Conservation (phyloP, 2,888 invertebrate genomes). For the Crematogaster levior region DNA sequence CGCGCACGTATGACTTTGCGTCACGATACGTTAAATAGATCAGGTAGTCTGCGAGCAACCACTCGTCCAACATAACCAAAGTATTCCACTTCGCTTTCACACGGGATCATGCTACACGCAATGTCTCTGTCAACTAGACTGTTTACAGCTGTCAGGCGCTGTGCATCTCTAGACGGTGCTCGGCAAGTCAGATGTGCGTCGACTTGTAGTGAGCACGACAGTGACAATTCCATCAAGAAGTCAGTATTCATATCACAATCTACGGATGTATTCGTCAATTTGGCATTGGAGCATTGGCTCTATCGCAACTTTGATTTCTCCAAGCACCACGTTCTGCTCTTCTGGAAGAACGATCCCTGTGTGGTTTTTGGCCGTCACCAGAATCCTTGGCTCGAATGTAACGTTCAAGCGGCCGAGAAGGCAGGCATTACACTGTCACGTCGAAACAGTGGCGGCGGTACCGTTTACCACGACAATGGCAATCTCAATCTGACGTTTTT, state of each 20-base stretch:
- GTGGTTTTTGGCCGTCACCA: conserved; percentile 98
- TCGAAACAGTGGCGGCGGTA: conserved; percentile 97
- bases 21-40: not conserved
- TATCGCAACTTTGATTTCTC: conserved; percentile 95
- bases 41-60: conserved; percentile 1
- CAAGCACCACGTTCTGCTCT: conserved; percentile 93
- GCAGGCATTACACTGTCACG: conserved; percentile 92
- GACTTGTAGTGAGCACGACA: conserved; percentile 27
- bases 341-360: conserved; percentile 97
- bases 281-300: conserved; percentile 98
- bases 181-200: conserved; percentile 44
- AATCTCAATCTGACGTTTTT: conserved; percentile 98
- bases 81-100: not conserved
- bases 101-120: not conserved
- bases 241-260: conserved; percentile 97
- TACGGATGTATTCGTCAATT: conserved; percentile 95
- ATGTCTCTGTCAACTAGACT: conserved; percentile 62
- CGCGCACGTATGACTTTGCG: not conserved
- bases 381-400: conserved; percentile 98
- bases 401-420: conserved; percentile 89
- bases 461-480: conserved; percentile 98
- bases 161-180: conserved; percentile 6
- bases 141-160: conserved; percentile 36
- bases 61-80: not conserved
- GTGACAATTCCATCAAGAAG: conserved; percentile 89